A percentile compares a stretch with the other conserved stretches of the same genome.
These are phyloP conservation scores for Oasisia sp. DNA, from an alignment of 2,888 invertebrate species.

Conservation along the genomic window DNA sequence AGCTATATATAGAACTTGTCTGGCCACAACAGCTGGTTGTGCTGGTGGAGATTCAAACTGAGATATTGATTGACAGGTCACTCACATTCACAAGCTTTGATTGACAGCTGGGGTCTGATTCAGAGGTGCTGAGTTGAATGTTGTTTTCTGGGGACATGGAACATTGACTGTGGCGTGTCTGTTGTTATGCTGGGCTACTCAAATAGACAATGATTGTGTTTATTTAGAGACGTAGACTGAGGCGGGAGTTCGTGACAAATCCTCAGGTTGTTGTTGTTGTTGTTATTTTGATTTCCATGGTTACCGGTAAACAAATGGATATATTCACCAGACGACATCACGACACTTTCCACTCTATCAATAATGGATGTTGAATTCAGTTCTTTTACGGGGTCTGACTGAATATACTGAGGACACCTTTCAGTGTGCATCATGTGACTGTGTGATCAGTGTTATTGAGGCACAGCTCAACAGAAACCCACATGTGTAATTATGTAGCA, in stretches of 20 bases:
- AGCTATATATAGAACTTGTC: background rate
- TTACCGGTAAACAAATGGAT: background rate
- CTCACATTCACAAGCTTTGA: background rate
- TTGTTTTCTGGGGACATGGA: background rate
- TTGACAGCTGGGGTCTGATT: background rate
- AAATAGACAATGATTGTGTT: background rate
- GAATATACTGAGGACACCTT: too few relatives aligned
- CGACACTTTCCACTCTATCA: background rate
- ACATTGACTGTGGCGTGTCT: background rate
- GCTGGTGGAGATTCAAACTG: background rate
- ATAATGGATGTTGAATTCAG: background rate
- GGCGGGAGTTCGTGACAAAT: background rate
- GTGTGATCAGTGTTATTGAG: too few relatives aligned
- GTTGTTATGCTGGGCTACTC: background rate
- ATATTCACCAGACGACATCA: background rate
- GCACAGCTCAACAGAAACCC: too few relatives aligned
- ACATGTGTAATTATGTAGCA: too few relatives aligned
- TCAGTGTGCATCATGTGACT: too few relatives aligned
- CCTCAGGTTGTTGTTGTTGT: background rate
- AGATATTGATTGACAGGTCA: background rate
- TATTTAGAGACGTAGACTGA: background rate
- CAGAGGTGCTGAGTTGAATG: background rate
- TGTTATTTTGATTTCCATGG: background rate
- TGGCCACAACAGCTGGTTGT: background rate
- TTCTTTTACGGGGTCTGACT: background rate